Evolutionary conservation across 2,113 vertebrate species (phyloP), one percentile per base, ranked within the genome.

Genomic region (Amia ocellicauda): DNA sequence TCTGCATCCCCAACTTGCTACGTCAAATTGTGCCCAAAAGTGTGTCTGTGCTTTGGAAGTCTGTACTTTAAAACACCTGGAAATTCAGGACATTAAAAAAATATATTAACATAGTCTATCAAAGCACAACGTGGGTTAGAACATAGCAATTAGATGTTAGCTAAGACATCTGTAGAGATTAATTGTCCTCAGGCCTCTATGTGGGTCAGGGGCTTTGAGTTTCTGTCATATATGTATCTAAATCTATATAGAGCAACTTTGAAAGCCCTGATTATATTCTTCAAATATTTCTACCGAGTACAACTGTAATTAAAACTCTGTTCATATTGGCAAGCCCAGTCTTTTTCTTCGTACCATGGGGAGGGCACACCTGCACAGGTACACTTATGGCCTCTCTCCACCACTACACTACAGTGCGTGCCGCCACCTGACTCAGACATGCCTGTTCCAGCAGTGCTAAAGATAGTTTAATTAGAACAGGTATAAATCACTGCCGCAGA

Each of bases 401-500:
- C 51, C 29, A 54, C 41, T 1, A 20, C 13, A 1, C 36, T 22
- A 11, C 17, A n/a, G 52, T 27, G 54, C 19, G 1, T 62, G 62
- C 62, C 59, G 40, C 66, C 66, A 72, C 71, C 68, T 50, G 63
- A 70, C 64, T 70, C 74, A 72, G 57, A 75, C 80, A 70, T 70
- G 82, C 72, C 79, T 70, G 66, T 75, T 69, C 79, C 70, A 26
- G 80, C 71, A 20, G 62, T 60, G 69, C 69, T 70, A 68, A 67
- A 80, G 54, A 60, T 70, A 64, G 68, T 62, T 79, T 83, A 81
- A 87, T 89, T 86, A 88, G 83, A 76, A 42, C 66, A 80, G 67
- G 82, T 76, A 90, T 86, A 90, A 86, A 89, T 89, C 84, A 87
- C 76, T n/a, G 85, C 85, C 76, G 73, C 79, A 77, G 77, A 80